phyloP scores from a whole-genome alignment of 2,888 invertebrate genomes.

The Ametastegia equiseti region DNA sequence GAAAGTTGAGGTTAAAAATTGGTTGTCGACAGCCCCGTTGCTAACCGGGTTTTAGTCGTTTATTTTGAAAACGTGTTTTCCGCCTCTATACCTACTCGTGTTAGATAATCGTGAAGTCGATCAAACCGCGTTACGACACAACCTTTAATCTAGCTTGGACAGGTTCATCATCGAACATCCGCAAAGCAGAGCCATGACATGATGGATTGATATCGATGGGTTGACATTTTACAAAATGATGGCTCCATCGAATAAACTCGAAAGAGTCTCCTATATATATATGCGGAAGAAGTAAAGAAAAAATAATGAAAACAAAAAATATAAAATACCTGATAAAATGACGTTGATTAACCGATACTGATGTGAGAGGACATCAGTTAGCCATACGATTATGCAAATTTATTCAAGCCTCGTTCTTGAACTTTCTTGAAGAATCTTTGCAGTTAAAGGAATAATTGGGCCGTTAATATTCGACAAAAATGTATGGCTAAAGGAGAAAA shows the following conservation, averaged over 20 bases:
- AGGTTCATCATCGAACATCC: constrained; percentile 16
- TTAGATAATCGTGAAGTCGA: constrained; percentile 20
- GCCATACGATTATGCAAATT: not conserved
- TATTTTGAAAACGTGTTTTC: not conserved
- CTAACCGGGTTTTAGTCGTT: constrained; percentile 1
- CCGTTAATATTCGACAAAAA: too few relatives aligned
- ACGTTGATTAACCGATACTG: constrained; percentile 15
- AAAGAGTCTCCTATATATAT: too few relatives aligned
- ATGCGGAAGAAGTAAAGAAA: not conserved
- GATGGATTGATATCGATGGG: constrained; percentile 63
- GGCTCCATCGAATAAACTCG: not conserved
- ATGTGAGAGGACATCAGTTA: constrained; percentile 11
- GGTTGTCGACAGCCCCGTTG: constrained; percentile 9
- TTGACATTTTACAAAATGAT: constrained; percentile 29
- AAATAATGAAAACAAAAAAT: not conserved
- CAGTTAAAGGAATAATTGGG: not conserved
- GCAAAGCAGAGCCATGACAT: constrained; percentile 46
- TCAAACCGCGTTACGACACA: not conserved
- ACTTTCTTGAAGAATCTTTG: not conserved
- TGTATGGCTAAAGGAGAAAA: too few relatives aligned
- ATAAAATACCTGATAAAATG: not conserved
- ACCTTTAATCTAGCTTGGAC: constrained; percentile 13
- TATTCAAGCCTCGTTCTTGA: not conserved
- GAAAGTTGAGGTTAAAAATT: constrained; percentile 1
- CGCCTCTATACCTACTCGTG: constrained; percentile 11